Conservation (phyloP, 2,797 vertebrate genomes). For the Iguana delicatissima region DNA sequence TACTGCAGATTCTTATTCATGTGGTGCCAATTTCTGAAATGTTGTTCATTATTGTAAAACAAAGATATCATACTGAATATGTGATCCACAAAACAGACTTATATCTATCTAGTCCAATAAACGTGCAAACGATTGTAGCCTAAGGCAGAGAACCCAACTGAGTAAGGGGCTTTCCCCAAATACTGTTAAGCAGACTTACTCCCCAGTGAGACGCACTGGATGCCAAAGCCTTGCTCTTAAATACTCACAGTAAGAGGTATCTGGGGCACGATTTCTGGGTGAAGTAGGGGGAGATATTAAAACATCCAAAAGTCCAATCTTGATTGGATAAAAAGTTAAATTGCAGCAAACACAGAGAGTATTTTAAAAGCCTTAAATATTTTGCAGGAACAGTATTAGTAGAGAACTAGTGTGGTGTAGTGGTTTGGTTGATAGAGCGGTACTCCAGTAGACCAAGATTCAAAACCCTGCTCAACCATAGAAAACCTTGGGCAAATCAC, state of each 20-base stretch:
- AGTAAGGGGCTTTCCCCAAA: too few species aligned
- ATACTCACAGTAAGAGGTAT: background rate
- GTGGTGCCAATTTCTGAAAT: slow-evolving; percentile 13
- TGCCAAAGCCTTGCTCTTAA: background rate
- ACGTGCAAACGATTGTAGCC: background rate
- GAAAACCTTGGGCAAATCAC: too few species aligned
- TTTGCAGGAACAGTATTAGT: background rate
- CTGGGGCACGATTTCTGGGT: background rate
- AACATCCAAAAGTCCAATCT: background rate
- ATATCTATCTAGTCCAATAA: background rate
- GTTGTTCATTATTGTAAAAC: slow-evolving; percentile 18
- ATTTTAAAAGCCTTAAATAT: background rate
- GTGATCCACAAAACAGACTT: background rate
- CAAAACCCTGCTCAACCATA: too few species aligned
- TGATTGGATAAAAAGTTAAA: too few species aligned
- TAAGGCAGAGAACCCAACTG: background rate
- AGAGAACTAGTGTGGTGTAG: background rate
- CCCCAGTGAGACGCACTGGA: background rate
- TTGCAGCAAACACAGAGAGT: background rate
- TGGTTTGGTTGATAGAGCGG: background rate
- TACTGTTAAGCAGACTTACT: background rate
- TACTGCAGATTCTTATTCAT: slow-evolving; percentile 26
- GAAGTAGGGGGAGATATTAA: background rate
- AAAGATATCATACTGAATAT: slow-evolving; percentile 27
- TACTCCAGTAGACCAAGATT: too few species aligned